These are phyloP conservation scores for Thunnus thynnus DNA, from an alignment of 2,113 vertebrate genomes.

Conservation along the genomic window DNA sequence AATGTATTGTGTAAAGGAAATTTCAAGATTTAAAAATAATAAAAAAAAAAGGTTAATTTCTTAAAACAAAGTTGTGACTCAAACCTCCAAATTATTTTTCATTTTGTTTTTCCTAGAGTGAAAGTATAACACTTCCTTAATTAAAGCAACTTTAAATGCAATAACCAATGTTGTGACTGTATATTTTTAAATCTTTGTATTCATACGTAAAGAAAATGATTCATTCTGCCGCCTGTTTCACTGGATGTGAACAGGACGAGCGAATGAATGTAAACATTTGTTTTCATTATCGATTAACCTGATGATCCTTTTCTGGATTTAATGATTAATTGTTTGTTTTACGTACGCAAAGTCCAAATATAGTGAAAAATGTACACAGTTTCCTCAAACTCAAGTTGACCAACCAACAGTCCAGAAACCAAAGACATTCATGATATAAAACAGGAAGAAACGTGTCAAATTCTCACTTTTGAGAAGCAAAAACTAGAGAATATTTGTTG, in stretches of 20 bases:
- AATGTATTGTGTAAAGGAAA: slow-evolving; percentile 79
- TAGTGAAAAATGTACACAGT: no score
- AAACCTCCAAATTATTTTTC: slow-evolving; percentile 71
- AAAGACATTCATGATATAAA: neutral
- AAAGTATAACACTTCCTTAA: slow-evolving; percentile 72
- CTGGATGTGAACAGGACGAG: neutral
- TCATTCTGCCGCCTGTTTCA: neutral
- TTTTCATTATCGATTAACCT: neutral
- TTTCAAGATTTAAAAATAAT: slow-evolving; percentile 71
- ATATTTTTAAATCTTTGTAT: slow-evolving; percentile 27
- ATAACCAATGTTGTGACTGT: slow-evolving; percentile 62
- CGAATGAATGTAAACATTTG: neutral
- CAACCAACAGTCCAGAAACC: neutral
- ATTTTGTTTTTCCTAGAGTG: slow-evolving; percentile 67
- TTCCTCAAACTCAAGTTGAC: no score
- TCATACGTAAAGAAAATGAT: neutral
- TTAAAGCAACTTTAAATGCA: slow-evolving; percentile 79
- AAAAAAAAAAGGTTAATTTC: slow-evolving; percentile 81
- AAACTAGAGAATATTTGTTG: neutral
- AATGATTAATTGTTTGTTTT: no score
- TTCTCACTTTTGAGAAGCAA: neutral
- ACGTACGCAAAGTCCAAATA: no score
- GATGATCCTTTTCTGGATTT: no score
- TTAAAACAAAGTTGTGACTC: slow-evolving; percentile 74
- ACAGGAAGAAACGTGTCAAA: neutral